Evolutionary conservation across 1,140 invertebrate genomes (phyloP).

Genomic region (Trissolcus basalis): DNA sequence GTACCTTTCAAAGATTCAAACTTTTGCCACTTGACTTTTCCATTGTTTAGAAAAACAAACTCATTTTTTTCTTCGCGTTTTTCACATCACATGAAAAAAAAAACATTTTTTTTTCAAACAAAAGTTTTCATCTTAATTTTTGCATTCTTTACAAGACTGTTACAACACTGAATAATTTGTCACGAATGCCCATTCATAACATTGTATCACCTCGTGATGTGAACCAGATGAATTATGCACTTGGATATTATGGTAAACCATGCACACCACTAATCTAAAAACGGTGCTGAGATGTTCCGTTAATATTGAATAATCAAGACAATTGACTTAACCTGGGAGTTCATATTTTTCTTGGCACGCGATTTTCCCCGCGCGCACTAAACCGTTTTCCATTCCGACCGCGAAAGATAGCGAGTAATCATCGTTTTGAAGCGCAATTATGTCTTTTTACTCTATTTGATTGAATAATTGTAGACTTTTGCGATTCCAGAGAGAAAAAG

Average conservation of each 20-base stretch:
- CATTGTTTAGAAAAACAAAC: no score
- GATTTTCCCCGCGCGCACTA: conserved; percentile 31
- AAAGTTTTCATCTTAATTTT: no score
- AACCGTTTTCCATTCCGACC: conserved; percentile 18
- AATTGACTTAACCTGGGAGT: conserved; percentile 42
- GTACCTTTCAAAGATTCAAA: no score
- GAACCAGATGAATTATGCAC: no score
- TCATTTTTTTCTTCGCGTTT: no score
- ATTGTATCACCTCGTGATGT: no score
- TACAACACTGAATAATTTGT: no score
- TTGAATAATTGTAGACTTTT: conserved; percentile 16
- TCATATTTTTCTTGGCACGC: conserved; percentile 46
- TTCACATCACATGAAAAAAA: no score
- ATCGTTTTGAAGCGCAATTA: conserved; percentile 32
- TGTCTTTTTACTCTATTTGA: conserved; percentile 28
- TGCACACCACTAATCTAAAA: conserved; percentile 18
- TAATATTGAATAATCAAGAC: conserved; percentile 57
- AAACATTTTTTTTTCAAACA: no score
- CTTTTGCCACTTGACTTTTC: no score
- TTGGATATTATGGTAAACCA: conserved; percentile 3
- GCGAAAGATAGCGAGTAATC: conserved; percentile 31
- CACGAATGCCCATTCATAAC: not conserved
- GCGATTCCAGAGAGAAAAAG: not conserved
- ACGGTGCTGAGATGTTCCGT: conserved; percentile 36
- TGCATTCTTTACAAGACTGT: no score